Evolutionary conservation across 2,797 vertebrate genomes (phyloP).

Genomic region (Nasua narica): DNA sequence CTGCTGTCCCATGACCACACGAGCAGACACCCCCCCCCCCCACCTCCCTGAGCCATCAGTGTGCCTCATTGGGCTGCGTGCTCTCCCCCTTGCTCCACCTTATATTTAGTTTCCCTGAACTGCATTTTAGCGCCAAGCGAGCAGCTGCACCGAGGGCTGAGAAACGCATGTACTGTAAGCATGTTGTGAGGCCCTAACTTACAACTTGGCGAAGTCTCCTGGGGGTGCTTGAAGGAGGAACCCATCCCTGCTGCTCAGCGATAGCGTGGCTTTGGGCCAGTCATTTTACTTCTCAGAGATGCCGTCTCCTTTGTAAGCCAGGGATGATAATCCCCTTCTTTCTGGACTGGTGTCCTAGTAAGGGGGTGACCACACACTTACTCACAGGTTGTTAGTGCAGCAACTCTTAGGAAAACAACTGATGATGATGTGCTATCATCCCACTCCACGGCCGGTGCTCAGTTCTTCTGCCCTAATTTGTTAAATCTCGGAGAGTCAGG

Average conservation of each 20-base stretch:
- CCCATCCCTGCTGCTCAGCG: background rate
- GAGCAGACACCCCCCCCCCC: background rate
- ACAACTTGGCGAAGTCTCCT: background rate
- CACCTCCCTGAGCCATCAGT: background rate
- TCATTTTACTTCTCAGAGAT: background rate
- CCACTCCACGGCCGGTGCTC: background rate
- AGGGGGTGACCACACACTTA: background rate
- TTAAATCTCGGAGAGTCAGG: background rate
- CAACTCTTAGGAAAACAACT: background rate
- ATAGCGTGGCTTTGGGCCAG: background rate
- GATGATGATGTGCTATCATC: background rate
- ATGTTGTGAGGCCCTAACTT: background rate
- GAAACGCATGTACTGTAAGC: accelerated
- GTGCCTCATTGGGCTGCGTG: background rate
- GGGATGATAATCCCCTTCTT: background rate
- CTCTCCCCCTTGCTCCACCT: accelerated
- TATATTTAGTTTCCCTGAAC: background rate
- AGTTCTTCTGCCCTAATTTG: background rate
- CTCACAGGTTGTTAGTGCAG: no score
- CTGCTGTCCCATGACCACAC: accelerated
- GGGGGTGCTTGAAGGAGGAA: background rate
- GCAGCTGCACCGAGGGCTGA: background rate
- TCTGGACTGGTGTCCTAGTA: background rate
- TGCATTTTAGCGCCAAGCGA: background rate
- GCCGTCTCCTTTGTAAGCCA: background rate